Evolutionary conservation across 35 echinoderm and acorn worm genomes (phyloP), one percentile per base, ranked within the genome.

Genomic region (Patiria miniata): DNA sequence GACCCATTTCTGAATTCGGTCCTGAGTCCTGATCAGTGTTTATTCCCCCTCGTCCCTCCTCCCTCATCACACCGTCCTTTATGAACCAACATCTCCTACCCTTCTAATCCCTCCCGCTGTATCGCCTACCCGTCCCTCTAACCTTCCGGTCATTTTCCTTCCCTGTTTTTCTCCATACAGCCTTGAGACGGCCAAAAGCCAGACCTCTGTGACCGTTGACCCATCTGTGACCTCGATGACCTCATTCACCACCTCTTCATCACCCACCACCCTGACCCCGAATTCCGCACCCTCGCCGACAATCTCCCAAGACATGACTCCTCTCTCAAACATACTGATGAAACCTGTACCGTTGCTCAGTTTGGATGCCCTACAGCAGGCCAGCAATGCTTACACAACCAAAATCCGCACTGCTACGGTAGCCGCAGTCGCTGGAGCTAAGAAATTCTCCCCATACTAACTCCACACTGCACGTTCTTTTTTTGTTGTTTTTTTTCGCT

Each of bases 361-460:
- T 69, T 40, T 90, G 81, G 88, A 90, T 61, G 60, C 88, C 16
- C 80, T 61, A 29, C 68, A 57, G 44, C 88, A 84, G 19, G 81
- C 59, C 81, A 90, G 83, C 47, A 81, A 81, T 65, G 83, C 88
- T 57, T 90, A 90, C 50, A 82, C 88, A 54, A 90, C 88, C 88
- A 90, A 90, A 80, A 73, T 90, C 50, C 88, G 88, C 61, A 81
- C 88, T 77, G 81, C 56, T 15, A 77, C 81, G 10, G 65, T 73
- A 39, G 81, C 61, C 81, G 36, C 81, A 36, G 68, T 84, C 52
- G 57, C 82, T 84, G 82, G 82, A 84, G 82, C 88, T 68, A 90
- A 90, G 88, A 90, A 90, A 59, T 90, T 77, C 88, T 77, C 88
- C 81, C 88, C 88, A 51, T 90, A 90, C 88, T 90, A 78, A 90